Evolutionary conservation across 2,888 invertebrate genomes (phyloP), one percentile per base, ranked within the genome.

Genomic region (Dynastes grantii): DNA sequence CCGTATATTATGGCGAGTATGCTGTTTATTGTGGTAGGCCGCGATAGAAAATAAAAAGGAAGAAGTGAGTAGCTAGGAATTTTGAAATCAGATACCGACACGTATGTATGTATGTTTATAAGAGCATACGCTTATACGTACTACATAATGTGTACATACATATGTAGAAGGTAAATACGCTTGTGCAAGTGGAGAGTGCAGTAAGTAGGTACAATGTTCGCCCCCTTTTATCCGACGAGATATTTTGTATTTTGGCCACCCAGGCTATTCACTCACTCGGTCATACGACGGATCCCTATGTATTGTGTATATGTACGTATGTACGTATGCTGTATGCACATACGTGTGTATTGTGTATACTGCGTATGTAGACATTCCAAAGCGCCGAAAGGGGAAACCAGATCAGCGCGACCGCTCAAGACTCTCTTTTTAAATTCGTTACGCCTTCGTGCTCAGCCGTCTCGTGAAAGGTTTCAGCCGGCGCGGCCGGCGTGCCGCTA

Each of bases 161-260:
- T 37, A 37, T 37, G 5, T 37, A 16, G 16, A 16, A 37, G 4
- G 37, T 37, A 5, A 37, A 37, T 37, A 37, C 37, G 37, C 5
- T 37, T 37, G 37, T 2, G 37, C 63, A 76, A 63, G 37, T 63
- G 76, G 64, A 29, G 16, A 27, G 53, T 32, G 32, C 53, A 3
- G 13, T 13, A 16, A 16, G 16, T 16, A 16, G 16, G 37, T 37
- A 64, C n/a, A 32, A 64, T 6, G 13, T 29, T 53, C 61, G 45
- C 9, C 40, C 55, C 40, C 55, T 76, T 51, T 53, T 40, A 51
- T 13, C 45, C 58, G 76, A 8, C 53, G 67, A 67, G 65, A 40
- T 76, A 49, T 76, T 76, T 67, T 67, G 78, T 78, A 78, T 73
- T 78, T 78, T 65, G 78, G 78, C 78, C 78, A 78, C 78, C 78